Percentiles rank a stretch among this genome's conserved stretches.
phyloP scores from a whole-genome alignment of 2,888 invertebrate species.

The Conchocele bisecta region DNA sequence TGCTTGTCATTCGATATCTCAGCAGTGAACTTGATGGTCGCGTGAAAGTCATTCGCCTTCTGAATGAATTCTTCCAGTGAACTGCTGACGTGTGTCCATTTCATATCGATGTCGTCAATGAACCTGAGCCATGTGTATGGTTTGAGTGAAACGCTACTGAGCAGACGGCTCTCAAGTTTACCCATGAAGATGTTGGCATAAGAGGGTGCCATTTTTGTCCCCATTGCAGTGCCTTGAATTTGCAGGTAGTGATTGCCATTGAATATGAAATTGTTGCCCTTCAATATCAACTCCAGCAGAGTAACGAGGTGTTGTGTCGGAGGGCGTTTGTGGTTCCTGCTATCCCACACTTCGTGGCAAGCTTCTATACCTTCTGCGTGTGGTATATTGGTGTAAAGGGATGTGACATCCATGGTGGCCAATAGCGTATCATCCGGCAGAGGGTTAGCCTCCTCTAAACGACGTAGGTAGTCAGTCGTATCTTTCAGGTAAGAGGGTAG shows the following conservation, averaged over 20 bases:
- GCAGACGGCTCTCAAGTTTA: conserved; percentile 25
- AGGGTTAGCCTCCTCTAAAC: not conserved
- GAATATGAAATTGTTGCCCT: conserved; percentile 36
- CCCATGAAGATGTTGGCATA: conserved; percentile 50
- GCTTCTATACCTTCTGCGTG: conserved; percentile 29
- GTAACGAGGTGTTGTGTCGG: conserved; percentile 14
- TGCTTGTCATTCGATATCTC: conserved; percentile 4
- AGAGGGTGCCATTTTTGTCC: conserved; percentile 39
- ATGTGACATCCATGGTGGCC: conserved; percentile 36
- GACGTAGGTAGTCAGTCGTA: conserved; percentile 16
- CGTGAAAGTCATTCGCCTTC: conserved; percentile 9
- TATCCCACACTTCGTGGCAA: conserved; percentile 16
- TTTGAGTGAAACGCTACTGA: conserved; percentile 1
- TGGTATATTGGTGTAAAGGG: conserved; percentile 32
- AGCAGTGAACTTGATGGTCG: conserved; percentile 12
- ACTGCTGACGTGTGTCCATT: conserved; percentile 8
- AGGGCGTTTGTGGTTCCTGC: conserved; percentile 10
- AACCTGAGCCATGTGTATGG: conserved; percentile 32
- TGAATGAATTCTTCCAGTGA: not conserved
- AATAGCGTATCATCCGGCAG: conserved; percentile 11
- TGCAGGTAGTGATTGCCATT: conserved; percentile 33
- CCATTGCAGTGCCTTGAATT: conserved; percentile 38
- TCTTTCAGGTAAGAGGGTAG: conserved; percentile 20
- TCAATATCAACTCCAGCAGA: conserved; percentile 20
- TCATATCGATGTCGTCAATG: conserved; percentile 50